phyloP scores from a whole-genome alignment of 2,113 vertebrate species.

The Onychostruthus taczanowskii region DNA sequence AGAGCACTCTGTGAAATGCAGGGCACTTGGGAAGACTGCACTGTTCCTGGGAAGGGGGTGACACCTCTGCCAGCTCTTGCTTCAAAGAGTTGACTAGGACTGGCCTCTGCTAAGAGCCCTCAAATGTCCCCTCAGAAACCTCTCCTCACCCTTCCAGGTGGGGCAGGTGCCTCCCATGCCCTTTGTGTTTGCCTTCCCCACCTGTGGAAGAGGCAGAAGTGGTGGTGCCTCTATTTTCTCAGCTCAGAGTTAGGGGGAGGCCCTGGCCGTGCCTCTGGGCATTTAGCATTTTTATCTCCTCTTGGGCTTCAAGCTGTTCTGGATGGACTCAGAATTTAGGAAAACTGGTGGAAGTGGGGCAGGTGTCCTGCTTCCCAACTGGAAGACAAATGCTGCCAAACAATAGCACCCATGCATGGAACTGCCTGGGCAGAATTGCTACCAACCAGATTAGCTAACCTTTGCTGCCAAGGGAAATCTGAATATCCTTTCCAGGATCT shows the following conservation, averaged over 20 bases:
- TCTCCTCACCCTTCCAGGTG: fast-evolving
- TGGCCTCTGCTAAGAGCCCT: background rate
- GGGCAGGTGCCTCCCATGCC: background rate
- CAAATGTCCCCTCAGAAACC: background rate
- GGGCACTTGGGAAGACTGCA: fast-evolving
- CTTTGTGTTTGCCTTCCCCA: background rate
- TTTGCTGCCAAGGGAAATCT: background rate
- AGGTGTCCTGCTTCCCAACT: background rate
- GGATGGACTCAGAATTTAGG: background rate
- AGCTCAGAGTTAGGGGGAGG: background rate
- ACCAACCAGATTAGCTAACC: background rate
- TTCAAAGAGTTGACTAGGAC: background rate
- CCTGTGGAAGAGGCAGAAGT: fast-evolving
- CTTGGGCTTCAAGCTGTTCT: background rate
- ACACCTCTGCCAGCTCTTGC: background rate
- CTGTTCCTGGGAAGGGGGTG: fast-evolving
- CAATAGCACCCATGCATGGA: background rate
- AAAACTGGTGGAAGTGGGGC: background rate
- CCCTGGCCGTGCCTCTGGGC: too few relatives aligned
- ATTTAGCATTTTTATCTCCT: background rate
- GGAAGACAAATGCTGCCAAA: background rate
- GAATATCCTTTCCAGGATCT: background rate
- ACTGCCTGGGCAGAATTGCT: background rate
- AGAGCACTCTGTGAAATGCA: fast-evolving
- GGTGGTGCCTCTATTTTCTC: background rate